A percentile compares a stretch with the other conserved stretches of the same genome.
phyloP scores from a whole-genome alignment of 2,888 invertebrate species.

The Vannuccia rotundouncinata region DNA sequence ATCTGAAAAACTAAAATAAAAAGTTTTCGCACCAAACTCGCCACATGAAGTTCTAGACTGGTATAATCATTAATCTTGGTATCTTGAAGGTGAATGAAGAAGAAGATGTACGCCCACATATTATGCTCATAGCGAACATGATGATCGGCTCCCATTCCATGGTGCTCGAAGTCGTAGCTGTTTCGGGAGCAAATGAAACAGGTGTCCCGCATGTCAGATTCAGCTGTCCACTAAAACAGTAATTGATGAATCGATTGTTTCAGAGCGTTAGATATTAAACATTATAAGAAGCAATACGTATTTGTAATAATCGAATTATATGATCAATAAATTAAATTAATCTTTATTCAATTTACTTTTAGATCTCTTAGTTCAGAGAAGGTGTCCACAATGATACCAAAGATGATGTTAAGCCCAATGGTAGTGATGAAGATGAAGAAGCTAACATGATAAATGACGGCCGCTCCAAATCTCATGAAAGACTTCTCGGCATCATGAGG shows the following conservation, averaged over 20 bases:
- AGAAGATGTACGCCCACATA: slow-evolving; percentile 58
- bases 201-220: slow-evolving; percentile 56
- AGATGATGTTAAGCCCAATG: slow-evolving; percentile 57
- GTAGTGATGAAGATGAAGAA: slow-evolving; percentile 57
- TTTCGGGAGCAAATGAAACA: slow-evolving; percentile 56
- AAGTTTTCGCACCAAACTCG: slow-evolving; percentile 49
- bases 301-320: background rate
- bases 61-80: slow-evolving; percentile 56
- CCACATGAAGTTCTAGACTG: slow-evolving; percentile 54
- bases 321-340: background rate
- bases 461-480: slow-evolving; percentile 51
- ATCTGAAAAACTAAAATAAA: no score
- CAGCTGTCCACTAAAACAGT: slow-evolving; percentile 54
- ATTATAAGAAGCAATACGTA: background rate
- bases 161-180: slow-evolving; percentile 57
- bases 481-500: slow-evolving; percentile 42
- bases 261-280: background rate
- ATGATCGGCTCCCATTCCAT: slow-evolving; percentile 55
- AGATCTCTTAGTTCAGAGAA: slow-evolving; percentile 56
- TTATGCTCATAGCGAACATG: slow-evolving; percentile 56
- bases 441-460: slow-evolving; percentile 54
- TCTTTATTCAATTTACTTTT: slow-evolving; percentile 45
- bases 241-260: background rate
- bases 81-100: slow-evolving; percentile 56
- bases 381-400: slow-evolving; percentile 57